These are phyloP conservation scores for Muschampia plurimacula DNA, from an alignment of 2,888 invertebrate genomes.

Conservation along the genomic window DNA sequence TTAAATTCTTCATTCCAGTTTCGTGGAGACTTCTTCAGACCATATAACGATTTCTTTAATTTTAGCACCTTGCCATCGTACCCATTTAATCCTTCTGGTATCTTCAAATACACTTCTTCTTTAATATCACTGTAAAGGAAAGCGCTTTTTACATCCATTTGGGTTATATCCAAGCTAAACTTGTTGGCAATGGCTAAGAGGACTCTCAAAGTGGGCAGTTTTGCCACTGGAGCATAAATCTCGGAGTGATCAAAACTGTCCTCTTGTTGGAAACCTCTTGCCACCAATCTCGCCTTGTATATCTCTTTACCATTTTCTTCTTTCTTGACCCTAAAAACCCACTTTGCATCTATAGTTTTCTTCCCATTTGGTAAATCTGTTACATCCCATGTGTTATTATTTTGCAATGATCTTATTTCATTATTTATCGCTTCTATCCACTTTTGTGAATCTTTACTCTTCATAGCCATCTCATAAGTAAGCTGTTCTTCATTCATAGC, in stretches of 20 bases:
- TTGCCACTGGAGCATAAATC: slow-evolving; percentile 1
- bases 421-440: neutral
- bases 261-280: neutral
- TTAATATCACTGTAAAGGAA: neutral
- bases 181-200: neutral
- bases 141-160: neutral
- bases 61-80: neutral
- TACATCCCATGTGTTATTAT: neutral
- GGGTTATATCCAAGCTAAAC: neutral
- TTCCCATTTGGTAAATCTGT: neutral
- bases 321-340: neutral
- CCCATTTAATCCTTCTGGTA: neutral
- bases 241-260: neutral
- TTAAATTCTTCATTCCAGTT: slow-evolving; percentile 4
- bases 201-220: neutral
- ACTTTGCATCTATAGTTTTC: neutral
- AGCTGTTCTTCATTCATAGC: neutral
- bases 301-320: neutral
- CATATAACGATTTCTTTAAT: slow-evolving; percentile 2
- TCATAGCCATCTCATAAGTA: too few relatives aligned
- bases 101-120: slow-evolving; percentile 2
- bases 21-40: neutral
- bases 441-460: neutral
- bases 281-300: neutral
- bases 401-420: neutral